phyloP scores from a whole-genome alignment of 92 coral and sea anemone genomes.

The Parazoanthus swiftii region DNA sequence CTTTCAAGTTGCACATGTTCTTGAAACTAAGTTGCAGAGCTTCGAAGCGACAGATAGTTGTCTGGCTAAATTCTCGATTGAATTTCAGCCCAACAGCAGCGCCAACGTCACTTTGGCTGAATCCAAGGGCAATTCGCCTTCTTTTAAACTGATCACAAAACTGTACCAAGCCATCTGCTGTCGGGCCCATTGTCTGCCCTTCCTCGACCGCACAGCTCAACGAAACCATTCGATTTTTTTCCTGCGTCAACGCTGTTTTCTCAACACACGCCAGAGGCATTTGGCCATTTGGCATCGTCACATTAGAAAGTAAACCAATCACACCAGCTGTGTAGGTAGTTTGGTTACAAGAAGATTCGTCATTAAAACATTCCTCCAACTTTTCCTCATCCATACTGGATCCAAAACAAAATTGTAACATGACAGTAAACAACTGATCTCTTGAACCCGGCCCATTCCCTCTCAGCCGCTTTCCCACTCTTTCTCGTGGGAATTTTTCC shows the following conservation, averaged over 20 bases:
- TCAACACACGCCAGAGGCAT: neutral
- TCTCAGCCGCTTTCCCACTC: neutral
- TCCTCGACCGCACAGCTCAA: neutral
- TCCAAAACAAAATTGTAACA: neutral
- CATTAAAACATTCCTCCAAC: neutral
- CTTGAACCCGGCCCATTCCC: neutral
- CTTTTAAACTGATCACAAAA: conserved; percentile 28
- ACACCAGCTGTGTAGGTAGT: neutral
- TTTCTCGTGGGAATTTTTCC: too few species aligned
- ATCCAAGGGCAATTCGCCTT: conserved; percentile 39
- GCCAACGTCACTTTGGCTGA: conserved; percentile 35
- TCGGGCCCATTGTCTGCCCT: neutral
- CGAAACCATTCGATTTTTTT: neutral
- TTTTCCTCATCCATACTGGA: neutral
- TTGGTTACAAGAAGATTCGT: neutral
- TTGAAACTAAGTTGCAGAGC: conserved; percentile 31
- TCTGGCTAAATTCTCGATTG: conserved; percentile 35
- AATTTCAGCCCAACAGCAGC: conserved; percentile 34
- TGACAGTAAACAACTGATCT: neutral
- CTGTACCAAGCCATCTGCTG: conserved; percentile 22
- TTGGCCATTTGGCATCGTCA: neutral
- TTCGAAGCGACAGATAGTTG: conserved; percentile 42
- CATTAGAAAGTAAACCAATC: neutral
- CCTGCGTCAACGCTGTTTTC: neutral
- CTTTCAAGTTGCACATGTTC: conserved; percentile 43